phyloP scores from a whole-genome alignment of 2,113 vertebrate genomes.

The Brachyhypopomus occidentalis region DNA sequence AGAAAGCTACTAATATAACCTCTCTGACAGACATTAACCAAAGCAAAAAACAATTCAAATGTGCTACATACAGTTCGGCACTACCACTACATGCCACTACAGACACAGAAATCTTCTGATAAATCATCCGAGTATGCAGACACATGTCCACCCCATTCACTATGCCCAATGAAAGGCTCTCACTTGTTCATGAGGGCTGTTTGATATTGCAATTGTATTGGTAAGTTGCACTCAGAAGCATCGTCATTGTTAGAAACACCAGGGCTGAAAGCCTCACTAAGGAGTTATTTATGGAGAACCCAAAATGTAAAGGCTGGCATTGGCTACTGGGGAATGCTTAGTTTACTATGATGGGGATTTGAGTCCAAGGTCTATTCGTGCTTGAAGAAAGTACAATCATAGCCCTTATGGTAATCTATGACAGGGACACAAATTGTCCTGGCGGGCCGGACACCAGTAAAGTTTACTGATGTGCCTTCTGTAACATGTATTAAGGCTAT shows the following conservation, averaged over 20 bases:
- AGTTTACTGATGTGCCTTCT: too few species aligned
- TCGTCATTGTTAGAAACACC: too few species aligned
- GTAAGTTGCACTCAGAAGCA: too few species aligned
- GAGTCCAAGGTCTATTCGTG: not conserved
- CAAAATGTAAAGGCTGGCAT: not conserved
- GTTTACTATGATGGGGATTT: slow-evolving; percentile 25
- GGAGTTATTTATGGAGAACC: not conserved
- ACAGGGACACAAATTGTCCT: too few species aligned
- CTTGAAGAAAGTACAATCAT: not conserved
- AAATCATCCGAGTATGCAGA: not conserved
- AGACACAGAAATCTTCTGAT: too few species aligned
- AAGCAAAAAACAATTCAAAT: too few species aligned
- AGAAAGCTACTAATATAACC: not conserved
- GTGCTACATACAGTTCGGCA: too few species aligned
- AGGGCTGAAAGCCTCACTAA: not conserved
- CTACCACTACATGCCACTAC: too few species aligned
- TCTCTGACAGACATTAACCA: not conserved
- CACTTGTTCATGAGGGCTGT: not conserved
- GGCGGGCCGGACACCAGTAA: too few species aligned
- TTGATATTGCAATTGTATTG: too few species aligned
- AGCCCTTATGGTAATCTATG: not conserved
- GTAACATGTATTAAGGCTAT: too few species aligned
- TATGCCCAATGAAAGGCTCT: not conserved
- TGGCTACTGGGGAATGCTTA: not conserved
- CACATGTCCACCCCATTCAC: not conserved